Evolutionary conservation across 53 echinoderm and acorn worm genomes (phyloP), one percentile per base, ranked within the genome.

Genomic region (Antedon mediterranea): DNA sequence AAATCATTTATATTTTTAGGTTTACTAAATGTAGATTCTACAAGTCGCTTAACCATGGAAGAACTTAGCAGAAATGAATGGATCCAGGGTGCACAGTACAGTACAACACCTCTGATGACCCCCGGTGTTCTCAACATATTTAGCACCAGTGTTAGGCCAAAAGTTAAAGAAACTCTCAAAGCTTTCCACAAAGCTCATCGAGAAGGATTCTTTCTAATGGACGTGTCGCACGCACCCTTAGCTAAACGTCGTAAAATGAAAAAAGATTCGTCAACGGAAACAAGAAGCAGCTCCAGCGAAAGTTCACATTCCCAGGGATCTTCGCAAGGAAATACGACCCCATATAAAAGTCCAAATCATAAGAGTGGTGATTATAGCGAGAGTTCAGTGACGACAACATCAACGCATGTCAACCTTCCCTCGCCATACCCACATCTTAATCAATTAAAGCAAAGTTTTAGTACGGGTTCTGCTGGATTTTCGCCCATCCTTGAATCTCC

Each of bases 201-300:
- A 23, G 89, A 93, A 79, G 93, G 98, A 32, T 98, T 98, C 88
- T 88, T 84, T 23, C 79, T 98, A 14, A 88, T 93, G 77, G 98
- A 98, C 44, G 98, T 98, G 29, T 92, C 92, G 37, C 88, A 98
- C 43, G 98, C 98, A 18, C 98, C 98, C 2, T 83, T 98, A 0
- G 98, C 98, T n/a, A 98, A 98, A 81, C 81, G 98, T 71, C 83
- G 98, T 3, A 98, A 98, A 77, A 74, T 85, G 70, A 98, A 98
- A 82, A 98, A 97, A 76, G 88, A 98, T 82, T 89, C 89, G 7
- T 98, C 98, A 43, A 98, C 90, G 0, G 98, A 93, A 74, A 90
- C 92, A 2, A 83, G 98, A n/a, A 98, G 98, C 82, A 93, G 93
- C 80, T 98, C 98, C 31, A 89, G 91, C 32, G 98, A 98, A 82